Conservation (phyloP, 1,140 invertebrate species). For the Pinna nobilis region DNA sequence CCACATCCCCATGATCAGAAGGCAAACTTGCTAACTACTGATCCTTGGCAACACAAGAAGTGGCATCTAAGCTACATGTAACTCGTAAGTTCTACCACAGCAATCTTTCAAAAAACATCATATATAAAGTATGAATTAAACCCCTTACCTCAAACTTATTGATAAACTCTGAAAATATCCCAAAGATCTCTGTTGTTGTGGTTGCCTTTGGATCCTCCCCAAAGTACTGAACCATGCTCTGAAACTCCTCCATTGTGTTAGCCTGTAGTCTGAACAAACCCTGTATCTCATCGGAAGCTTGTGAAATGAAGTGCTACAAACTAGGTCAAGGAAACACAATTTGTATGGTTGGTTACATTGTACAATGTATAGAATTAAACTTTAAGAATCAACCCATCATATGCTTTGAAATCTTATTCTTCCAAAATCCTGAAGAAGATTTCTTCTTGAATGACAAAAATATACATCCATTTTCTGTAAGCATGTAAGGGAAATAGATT, state of each 20-base stretch:
- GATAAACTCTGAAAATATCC: constrained; percentile 71
- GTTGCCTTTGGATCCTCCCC: constrained; percentile 68
- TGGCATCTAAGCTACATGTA: background rate
- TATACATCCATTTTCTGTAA: too few species aligned
- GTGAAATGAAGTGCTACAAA: constrained; percentile 67
- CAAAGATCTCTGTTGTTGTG: constrained; percentile 67
- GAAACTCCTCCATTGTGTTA: constrained; percentile 63
- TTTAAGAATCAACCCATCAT: too few species aligned
- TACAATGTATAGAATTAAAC: too few species aligned
- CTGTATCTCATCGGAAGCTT: constrained; percentile 69
- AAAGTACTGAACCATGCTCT: constrained; percentile 67
- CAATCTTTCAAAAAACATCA: background rate
- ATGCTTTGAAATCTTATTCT: too few species aligned
- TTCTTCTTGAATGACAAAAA: too few species aligned
- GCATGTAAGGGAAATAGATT: too few species aligned
- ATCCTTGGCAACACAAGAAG: background rate
- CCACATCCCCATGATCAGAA: too few species aligned
- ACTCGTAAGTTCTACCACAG: background rate
- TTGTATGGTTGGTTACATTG: too few species aligned
- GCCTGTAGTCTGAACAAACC: constrained; percentile 63
- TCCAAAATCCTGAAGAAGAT: too few species aligned
- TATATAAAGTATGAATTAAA: background rate
- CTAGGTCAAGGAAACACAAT: constrained; percentile 9
- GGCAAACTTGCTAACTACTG: too few species aligned
- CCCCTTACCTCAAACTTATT: constrained; percentile 70